Conservation (phyloP, 2,797 vertebrate genomes). For the Myotis planiceps region DNA sequence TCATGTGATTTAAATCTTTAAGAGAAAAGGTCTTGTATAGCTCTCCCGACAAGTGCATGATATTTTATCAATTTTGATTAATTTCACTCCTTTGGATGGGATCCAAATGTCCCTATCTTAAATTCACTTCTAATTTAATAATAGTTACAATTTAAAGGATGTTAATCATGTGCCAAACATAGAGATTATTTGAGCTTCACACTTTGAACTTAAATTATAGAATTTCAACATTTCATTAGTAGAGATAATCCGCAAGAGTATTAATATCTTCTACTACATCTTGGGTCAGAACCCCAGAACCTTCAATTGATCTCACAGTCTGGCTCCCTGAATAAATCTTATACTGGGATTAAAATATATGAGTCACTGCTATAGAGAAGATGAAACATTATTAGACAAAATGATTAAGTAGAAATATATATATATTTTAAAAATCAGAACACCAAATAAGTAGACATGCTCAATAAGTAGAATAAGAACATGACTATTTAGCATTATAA, state of each 20-base stretch:
- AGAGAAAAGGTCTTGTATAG: not conserved
- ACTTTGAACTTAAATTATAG: not conserved
- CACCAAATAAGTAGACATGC: not conserved
- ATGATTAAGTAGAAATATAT: not conserved
- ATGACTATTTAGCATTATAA: not conserved
- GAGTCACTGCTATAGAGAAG: not conserved
- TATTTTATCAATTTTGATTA: not conserved
- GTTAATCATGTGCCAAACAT: not conserved
- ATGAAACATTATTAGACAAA: constrained; percentile 36
- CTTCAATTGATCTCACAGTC: not conserved
- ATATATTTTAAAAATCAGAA: not conserved
- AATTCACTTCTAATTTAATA: not conserved
- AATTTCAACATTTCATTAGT: constrained; percentile 23
- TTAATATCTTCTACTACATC: constrained; percentile 18
- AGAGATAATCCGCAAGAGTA: not conserved
- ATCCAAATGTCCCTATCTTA: not conserved
- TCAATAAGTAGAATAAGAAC: not conserved
- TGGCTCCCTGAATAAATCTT: not conserved
- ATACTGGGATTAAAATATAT: not conserved
- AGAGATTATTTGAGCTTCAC: not conserved
- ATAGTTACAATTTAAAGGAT: not conserved
- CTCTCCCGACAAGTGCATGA: not conserved
- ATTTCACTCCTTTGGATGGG: not conserved
- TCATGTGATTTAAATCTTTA: not conserved
- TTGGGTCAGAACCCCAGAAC: not conserved